Percentiles rank a stretch among this genome's conserved stretches.
Conservation (phyloP, 2,113 vertebrate genomes). For the Anoplopoma fimbria region DNA sequence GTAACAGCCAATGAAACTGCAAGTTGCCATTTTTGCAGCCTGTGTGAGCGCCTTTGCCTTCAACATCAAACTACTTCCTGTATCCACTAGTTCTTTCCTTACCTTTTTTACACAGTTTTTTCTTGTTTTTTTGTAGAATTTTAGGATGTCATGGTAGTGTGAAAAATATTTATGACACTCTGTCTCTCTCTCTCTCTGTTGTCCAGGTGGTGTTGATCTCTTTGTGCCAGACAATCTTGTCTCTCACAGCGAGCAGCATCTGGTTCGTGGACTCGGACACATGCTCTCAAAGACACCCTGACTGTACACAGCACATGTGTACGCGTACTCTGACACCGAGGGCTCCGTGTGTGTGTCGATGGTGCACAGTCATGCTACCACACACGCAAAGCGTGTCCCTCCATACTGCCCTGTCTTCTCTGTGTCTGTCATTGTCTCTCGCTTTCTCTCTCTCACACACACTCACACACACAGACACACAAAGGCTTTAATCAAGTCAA, state of each 20-base stretch:
- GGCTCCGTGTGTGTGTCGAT: not conserved
- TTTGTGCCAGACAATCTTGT: slow-evolving; percentile 48
- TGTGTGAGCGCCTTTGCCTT: not conserved
- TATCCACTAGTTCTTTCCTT: not conserved
- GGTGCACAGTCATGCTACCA: not conserved
- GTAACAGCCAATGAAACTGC: not conserved
- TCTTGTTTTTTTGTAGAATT: not conserved
- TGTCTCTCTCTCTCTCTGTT: not conserved
- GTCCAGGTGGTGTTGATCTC: slow-evolving; percentile 49
- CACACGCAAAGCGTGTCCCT: not conserved
- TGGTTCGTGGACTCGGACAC: slow-evolving; percentile 14
- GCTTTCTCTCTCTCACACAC: not conserved
- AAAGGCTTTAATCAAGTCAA: slow-evolving; percentile 65
- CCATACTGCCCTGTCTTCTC: not conserved
- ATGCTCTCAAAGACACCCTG: too few species aligned
- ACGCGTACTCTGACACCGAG: not conserved
- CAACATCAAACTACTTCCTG: not conserved
- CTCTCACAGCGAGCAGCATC: slow-evolving; percentile 55
- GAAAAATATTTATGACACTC: slow-evolving; percentile 22
- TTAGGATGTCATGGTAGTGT: not conserved
- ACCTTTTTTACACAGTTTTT: not conserved
- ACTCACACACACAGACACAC: slow-evolving; percentile 19
- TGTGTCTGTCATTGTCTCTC: not conserved
- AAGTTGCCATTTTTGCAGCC: not conserved
- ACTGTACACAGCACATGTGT: not conserved